Base-by-base conservation (phyloP, 1,140 invertebrate genomes). In the Propsilocerus akamusi region DNA sequence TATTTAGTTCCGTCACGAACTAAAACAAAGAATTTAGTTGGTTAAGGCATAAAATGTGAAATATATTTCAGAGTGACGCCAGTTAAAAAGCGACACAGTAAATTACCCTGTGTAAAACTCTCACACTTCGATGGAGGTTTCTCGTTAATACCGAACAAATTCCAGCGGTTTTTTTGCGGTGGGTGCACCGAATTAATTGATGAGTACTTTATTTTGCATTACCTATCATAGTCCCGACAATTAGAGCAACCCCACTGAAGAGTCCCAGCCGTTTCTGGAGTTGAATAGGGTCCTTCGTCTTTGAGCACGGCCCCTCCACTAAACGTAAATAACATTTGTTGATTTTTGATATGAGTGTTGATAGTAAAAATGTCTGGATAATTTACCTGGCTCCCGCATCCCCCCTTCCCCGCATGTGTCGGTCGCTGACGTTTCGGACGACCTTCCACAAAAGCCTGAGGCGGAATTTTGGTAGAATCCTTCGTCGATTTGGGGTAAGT, bases 201-300 rank as follows among this genome's bases (percentile, higher is more conserved):
- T 52, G 47, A 50, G 24, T 49, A 25, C 14, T 26, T 23, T 22
- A 25, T 34, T 52, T 34, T 52, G 64, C 68, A 41, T 72, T 67
- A 85, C 83, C 87, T 59, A 92, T 91, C 87, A 92, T 92, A 53
- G 88, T 92, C 60, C 88, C 88, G 58, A 92, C 87, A 70, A 93
- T 92, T 88, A 93, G 77, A 86, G 87, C 87, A 80, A 91, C 86
- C 84, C 88, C 87, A 87, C 86, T 91, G 85, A 91, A 76, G 83
- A 92, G 86, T 84, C 87, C 90, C 80, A 96, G 83, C 85, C 85
- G 84, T 89, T 85, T 88, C 86, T 90, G 83, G 86, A 90, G 86
- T 85, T 89, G 82, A 89, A 89, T 75, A 90, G 83, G 67, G 86
- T 90, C 81, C 82, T 88, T 78, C 86, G 77, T 72, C 85, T 80